Percentiles rank a stretch among this genome's conserved stretches.
These are phyloP conservation scores for Nothocercus julius DNA, from an alignment of 2,113 vertebrate species.

Conservation along the genomic window DNA sequence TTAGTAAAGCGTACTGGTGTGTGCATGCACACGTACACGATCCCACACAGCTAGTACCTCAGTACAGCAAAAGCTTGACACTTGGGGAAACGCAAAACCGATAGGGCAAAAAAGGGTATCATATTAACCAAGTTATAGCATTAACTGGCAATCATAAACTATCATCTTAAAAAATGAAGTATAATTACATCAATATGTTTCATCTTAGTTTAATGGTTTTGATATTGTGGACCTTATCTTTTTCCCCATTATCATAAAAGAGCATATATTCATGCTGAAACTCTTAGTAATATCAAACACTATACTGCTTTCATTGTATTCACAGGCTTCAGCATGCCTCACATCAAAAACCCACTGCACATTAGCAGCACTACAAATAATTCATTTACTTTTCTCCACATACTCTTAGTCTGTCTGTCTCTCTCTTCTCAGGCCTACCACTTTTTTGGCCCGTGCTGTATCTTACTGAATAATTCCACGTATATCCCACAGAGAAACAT, in stretches of 20 bases:
- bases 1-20: not conserved
- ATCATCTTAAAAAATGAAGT: not conserved
- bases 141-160: not conserved
- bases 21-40: not conserved
- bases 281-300: not conserved
- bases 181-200: not conserved
- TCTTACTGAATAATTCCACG: not conserved
- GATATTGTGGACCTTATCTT: not conserved
- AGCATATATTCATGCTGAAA: not conserved
- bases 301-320: not conserved
- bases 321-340: not conserved
- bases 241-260: not conserved
- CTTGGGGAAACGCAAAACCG: not conserved
- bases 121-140: not conserved
- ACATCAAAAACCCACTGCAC: not conserved
- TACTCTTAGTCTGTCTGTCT: not conserved
- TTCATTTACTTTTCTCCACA: not conserved
- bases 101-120: not conserved
- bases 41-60: slow-evolving; percentile 3
- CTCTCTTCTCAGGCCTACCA: not conserved
- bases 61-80: slow-evolving; percentile 2
- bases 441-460: not conserved
- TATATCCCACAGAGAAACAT: not conserved
- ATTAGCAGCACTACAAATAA: not conserved
- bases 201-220: not conserved